These are phyloP conservation scores for Atopsyche davidsoni DNA, from an alignment of 1,140 invertebrate genomes.

Conservation along the genomic window DNA sequence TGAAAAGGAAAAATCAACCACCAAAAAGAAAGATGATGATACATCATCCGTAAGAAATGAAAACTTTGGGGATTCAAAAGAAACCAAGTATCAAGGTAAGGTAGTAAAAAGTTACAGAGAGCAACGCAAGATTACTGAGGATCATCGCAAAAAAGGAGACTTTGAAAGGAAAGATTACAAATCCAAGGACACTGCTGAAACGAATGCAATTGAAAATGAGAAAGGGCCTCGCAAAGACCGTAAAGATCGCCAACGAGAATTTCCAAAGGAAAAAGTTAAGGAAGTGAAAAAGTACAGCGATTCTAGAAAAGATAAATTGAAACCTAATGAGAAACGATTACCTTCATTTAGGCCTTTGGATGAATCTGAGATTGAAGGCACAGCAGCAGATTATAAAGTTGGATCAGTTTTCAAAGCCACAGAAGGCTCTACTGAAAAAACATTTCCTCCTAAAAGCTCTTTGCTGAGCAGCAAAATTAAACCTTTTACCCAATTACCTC, in stretches of 20 bases:
- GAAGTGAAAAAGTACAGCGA: slow-evolving; percentile 46
- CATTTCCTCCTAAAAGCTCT: slow-evolving; percentile 6
- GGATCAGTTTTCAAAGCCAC: slow-evolving; percentile 24
- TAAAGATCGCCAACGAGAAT: slow-evolving; percentile 40
- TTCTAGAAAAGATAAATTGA: slow-evolving; percentile 42
- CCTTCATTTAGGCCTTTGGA: slow-evolving; percentile 12
- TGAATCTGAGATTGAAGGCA: slow-evolving; percentile 25
- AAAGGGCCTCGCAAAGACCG: slow-evolving; percentile 38
- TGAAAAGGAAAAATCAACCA: slow-evolving; percentile 43
- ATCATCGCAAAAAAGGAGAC: slow-evolving; percentile 31
- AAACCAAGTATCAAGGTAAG: slow-evolving; percentile 17
- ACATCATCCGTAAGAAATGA: slow-evolving; percentile 30
- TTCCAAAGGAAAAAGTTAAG: slow-evolving; percentile 38
- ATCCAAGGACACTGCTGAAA: slow-evolving; percentile 28
- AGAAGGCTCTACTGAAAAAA: slow-evolving; percentile 10
- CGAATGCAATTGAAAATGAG: slow-evolving; percentile 33
- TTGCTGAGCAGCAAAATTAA: slow-evolving; percentile 41
- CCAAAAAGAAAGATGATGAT: slow-evolving; percentile 45
- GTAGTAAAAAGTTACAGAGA: slow-evolving; percentile 40
- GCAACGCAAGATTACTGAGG: slow-evolving; percentile 35
- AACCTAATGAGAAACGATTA: slow-evolving; percentile 32
- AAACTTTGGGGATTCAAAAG: slow-evolving; percentile 15
- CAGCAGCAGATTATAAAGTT: slow-evolving; percentile 18
- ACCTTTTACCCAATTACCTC: slow-evolving; percentile 45
- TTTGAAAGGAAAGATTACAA: slow-evolving; percentile 44